These are phyloP conservation scores for Choristoneura fumiferana DNA, from an alignment of 1,140 invertebrate genomes.

Conservation along the genomic window DNA sequence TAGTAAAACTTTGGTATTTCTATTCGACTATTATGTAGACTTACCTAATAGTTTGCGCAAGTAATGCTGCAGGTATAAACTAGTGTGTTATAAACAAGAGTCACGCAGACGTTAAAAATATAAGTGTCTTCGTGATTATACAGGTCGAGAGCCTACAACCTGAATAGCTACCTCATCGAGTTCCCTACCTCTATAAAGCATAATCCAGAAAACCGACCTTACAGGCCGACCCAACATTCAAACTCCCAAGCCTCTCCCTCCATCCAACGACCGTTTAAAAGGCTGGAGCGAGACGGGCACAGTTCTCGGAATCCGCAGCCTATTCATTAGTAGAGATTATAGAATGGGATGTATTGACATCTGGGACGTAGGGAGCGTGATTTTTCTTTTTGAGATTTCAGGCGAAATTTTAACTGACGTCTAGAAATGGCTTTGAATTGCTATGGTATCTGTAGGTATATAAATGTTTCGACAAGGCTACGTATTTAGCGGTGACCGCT, in stretches of 20 bases:
- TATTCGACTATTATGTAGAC: no score
- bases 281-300: slow-evolving; percentile 48
- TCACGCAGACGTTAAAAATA: not conserved
- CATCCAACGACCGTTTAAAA: slow-evolving; percentile 32
- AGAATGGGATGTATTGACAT: slow-evolving; percentile 70
- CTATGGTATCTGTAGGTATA: no score
- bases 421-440: not conserved
- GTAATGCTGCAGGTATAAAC: no score
- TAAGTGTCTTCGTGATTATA: slow-evolving; percentile 47
- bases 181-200: slow-evolving; percentile 69
- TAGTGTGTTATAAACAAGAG: no score
- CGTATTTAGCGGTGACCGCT: no score
- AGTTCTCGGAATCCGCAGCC: slow-evolving; percentile 57
- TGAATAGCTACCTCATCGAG: slow-evolving; percentile 65
- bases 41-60: no score
- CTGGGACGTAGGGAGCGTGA: slow-evolving; percentile 51
- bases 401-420: slow-evolving; percentile 59
- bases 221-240: slow-evolving; percentile 41
- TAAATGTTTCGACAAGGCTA: no score
- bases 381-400: slow-evolving; percentile 66
- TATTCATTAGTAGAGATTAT: slow-evolving; percentile 76
- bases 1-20: no score
- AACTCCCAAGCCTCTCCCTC: slow-evolving; percentile 48
- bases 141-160: slow-evolving; percentile 64
- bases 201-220: slow-evolving; percentile 62